These are phyloP conservation scores for Axinella damicornis DNA, from an alignment of 37 sponge, comb jelly and placozoan species.

Conservation along the genomic window DNA sequence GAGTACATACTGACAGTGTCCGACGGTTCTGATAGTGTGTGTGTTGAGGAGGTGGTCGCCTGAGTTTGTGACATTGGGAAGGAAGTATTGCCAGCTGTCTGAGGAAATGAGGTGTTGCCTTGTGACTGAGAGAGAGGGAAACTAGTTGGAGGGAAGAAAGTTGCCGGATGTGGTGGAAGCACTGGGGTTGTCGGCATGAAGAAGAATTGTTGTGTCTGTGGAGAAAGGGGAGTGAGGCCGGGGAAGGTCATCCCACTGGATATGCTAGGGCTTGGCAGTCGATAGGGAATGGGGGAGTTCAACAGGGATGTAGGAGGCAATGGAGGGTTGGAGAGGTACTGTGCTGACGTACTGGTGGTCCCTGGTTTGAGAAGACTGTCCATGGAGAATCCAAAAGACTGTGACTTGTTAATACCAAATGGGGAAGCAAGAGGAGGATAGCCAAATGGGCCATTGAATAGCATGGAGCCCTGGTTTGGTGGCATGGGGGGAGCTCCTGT, in stretches of 20 bases:
- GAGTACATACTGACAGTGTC: slow-evolving; percentile 40
- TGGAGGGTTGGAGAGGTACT: slow-evolving; percentile 23
- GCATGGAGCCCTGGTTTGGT: slow-evolving; percentile 28
- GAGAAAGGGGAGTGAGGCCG: slow-evolving; percentile 72
- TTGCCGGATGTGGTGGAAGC: slow-evolving; percentile 27
- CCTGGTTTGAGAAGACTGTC: slow-evolving; percentile 54
- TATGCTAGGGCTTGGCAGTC: slow-evolving; percentile 64
- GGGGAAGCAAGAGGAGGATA: slow-evolving; percentile 67
- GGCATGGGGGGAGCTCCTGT: slow-evolving; percentile 8
- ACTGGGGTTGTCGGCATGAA: slow-evolving; percentile 80
- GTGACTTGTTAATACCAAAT: slow-evolving; percentile 58
- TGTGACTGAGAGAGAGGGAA: slow-evolving; percentile 67
- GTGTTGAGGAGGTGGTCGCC: slow-evolving; percentile 1
- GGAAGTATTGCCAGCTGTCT: neutral
- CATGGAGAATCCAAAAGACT: slow-evolving; percentile 67
- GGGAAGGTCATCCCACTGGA: slow-evolving; percentile 62
- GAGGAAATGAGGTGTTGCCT: slow-evolving; percentile 31
- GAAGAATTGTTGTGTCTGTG: slow-evolving; percentile 69
- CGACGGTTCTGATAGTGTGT: slow-evolving; percentile 1
- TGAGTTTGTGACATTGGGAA: slow-evolving; percentile 11
- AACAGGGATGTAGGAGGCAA: slow-evolving; percentile 35
- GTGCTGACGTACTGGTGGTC: slow-evolving; percentile 6
- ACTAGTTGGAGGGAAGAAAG: slow-evolving; percentile 53
- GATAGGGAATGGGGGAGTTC: slow-evolving; percentile 66
- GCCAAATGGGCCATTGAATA: slow-evolving; percentile 40